A percentile compares a stretch with the other conserved stretches of the same genome.
phyloP scores from a whole-genome alignment of 2,797 vertebrate genomes.

The Labeo calbasu region DNA sequence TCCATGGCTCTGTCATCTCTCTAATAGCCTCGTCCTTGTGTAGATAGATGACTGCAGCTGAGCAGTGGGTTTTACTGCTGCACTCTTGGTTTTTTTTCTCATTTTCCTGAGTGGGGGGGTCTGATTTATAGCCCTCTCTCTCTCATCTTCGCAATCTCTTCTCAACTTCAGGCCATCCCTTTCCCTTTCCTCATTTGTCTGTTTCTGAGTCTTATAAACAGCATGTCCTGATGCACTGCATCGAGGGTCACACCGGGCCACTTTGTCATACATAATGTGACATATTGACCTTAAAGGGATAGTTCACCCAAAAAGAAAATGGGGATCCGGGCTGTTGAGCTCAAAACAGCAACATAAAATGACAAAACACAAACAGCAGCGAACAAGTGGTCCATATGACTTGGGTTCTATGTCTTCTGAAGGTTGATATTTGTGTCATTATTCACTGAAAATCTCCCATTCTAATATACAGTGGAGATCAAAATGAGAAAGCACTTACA shows the following conservation, averaged over 20 bases:
- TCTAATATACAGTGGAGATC: neutral
- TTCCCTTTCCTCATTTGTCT: conserved; percentile 53
- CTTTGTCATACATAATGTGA: conserved; percentile 37
- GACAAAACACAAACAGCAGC: neutral
- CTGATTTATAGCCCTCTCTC: conserved; percentile 57
- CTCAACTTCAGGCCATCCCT: conserved; percentile 49
- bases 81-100: conserved; percentile 37
- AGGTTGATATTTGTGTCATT: neutral
- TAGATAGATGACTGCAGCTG: conserved; percentile 66
- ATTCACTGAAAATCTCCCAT: neutral
- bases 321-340: neutral
- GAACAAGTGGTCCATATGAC: neutral
- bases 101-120: conserved; percentile 45
- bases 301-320: neutral
- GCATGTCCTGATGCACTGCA: conserved; percentile 43
- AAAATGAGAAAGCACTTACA: no score
- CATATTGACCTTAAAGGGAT: conserved; percentile 27
- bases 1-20: conserved; percentile 59
- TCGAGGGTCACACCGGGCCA: neutral
- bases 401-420: neutral
- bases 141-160: conserved; percentile 48
- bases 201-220: conserved; percentile 40
- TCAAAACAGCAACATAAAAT: conserved; percentile 6
- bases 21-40: conserved; percentile 64
- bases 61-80: conserved; percentile 61